Base-by-base conservation (phyloP, 2,113 vertebrate species). In the Thomomys bottae region DNA sequence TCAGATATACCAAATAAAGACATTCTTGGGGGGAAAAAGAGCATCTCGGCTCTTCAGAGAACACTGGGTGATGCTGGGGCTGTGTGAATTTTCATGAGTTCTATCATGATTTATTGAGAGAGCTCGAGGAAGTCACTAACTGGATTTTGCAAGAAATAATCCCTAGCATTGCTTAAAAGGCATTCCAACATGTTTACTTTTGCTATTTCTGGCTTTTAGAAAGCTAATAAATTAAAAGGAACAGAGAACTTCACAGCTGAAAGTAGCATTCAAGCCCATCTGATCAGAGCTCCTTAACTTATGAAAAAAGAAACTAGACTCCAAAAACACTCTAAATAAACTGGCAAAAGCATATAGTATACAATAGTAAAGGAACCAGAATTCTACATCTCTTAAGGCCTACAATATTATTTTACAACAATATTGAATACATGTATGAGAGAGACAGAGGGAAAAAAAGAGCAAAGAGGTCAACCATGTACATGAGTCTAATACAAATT, bases 181-280 rank as follows among this genome's bases (percentile, higher is more conserved):
- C 34, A 89, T 71, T 76, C 94, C 94, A 94, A 89, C 92, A 79
- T 95, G 59, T 90, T 95, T 96, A 34, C 30, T 92, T 96, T 94
- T 85, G n/a, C 89, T 97, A 89, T 96, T 96, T 72, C 54, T 84
- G 94, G 76, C 70, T 95, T 96, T 96, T 94, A 96, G 66, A 93
- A 95, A 94, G 91, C 95, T 95, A 93, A 96, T 94, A 89, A 92
- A 92, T 96, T 93, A 88, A 91, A 28, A 78, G 42, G 87, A 84
- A 71, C 70, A 88, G 34, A 89, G 73, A 92, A 79, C 26, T 87
- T 90, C 26, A 91, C 8, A 94, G 42, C 61, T 75, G 34, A 89
- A 95, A 88, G 66, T 71, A 93, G 75, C 54, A 26, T 92, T 86
- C 59, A 9, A 90, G 57, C 72, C 26, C 34, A 72, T 83, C 54